These are phyloP conservation scores for Phylloscopus trochilus DNA, from an alignment of 2,113 vertebrate genomes.

Conservation along the genomic window DNA sequence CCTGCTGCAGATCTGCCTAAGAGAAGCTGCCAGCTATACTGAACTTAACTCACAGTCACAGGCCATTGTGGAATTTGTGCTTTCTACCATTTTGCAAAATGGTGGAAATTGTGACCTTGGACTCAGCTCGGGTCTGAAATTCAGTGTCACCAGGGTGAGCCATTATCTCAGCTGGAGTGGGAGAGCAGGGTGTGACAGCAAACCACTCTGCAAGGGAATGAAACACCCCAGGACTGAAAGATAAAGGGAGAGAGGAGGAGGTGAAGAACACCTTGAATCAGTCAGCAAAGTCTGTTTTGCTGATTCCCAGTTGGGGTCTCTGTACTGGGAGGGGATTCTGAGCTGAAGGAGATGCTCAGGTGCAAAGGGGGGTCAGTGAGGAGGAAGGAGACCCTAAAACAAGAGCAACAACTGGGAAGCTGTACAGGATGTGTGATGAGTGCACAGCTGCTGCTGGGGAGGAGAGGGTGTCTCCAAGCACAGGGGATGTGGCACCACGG, in stretches of 20 bases:
- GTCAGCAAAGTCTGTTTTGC: not conserved
- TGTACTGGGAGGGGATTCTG: not conserved
- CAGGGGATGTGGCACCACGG: not conserved
- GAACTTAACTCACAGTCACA: not conserved
- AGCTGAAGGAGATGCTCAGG: not conserved
- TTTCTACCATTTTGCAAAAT: not conserved
- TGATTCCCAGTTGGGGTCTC: not conserved
- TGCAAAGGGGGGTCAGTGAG: not conserved
- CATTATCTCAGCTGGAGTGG: not conserved
- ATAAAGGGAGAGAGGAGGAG: not conserved
- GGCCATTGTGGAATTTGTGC: not conserved
- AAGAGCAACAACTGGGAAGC: not conserved
- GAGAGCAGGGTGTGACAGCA: not conserved
- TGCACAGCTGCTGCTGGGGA: not conserved
- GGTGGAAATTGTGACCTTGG: not conserved
- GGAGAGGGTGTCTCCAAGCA: not conserved
- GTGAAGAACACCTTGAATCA: not conserved
- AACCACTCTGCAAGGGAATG: not conserved
- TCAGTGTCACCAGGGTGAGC: not conserved
- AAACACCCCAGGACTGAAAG: not conserved
- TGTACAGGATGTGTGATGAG: not conserved
- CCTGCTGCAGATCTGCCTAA: slow-evolving; percentile 37
- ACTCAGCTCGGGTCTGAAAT: not conserved
- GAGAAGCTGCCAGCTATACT: not conserved
- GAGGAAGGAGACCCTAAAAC: not conserved